phyloP scores from a whole-genome alignment of 37 sponge, comb jelly and placozoan genomes.

The Aplysina aerophoba region DNA sequence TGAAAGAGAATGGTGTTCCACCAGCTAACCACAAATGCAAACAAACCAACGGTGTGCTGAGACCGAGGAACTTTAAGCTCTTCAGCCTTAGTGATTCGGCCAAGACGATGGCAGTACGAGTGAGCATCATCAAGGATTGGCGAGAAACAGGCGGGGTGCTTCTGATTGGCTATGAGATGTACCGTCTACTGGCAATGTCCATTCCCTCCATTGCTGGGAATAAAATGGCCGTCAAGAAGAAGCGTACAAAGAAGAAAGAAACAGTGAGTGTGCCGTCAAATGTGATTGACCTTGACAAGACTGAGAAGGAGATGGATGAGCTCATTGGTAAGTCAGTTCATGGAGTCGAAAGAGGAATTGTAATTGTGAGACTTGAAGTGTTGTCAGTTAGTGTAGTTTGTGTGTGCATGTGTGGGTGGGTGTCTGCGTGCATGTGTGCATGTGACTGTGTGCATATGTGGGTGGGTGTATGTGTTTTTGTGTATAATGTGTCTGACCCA shows the following conservation, averaged over 20 bases:
- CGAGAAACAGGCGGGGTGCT: conserved; percentile 84
- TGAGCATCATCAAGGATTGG: conserved; percentile 77
- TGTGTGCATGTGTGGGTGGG: neutral
- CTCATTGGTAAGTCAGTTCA: conserved; percentile 58
- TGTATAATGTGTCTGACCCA: too few species aligned
- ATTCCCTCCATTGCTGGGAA: conserved; percentile 82
- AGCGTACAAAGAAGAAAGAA: conserved; percentile 40
- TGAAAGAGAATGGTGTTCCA: neutral
- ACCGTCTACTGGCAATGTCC: conserved; percentile 75
- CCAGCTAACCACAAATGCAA: too few species aligned
- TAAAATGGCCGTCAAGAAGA: conserved; percentile 84
- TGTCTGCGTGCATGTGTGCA: conserved; percentile 17
- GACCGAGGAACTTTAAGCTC: conserved; percentile 59
- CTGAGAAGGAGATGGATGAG: conserved; percentile 79
- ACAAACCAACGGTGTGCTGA: too few species aligned
- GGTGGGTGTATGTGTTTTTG: too few species aligned
- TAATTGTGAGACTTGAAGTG: neutral
- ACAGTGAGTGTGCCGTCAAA: neutral
- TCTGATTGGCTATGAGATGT: conserved; percentile 97
- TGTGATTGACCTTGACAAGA: conserved; percentile 79
- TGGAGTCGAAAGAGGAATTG: neutral
- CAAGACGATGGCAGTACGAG: conserved; percentile 73
- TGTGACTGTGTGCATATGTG: neutral
- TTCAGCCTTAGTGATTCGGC: conserved; percentile 71
- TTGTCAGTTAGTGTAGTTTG: too few species aligned